phyloP scores from a whole-genome alignment of 2,888 invertebrate species.

The Epistrophe grossulariae region DNA sequence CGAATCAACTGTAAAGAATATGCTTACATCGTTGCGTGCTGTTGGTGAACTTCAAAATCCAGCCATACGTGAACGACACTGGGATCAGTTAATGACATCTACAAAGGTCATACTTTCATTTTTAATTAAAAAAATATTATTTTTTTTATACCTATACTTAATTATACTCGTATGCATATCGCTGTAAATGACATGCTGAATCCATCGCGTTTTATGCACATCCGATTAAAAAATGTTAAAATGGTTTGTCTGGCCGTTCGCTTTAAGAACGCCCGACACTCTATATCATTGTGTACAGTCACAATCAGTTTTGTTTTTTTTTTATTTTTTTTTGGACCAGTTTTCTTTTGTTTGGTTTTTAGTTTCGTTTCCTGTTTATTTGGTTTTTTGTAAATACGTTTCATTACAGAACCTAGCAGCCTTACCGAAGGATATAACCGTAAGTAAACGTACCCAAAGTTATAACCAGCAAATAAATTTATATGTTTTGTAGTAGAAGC shows the following conservation, averaged over 20 bases:
- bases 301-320: conserved; percentile 60
- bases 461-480: conserved; percentile 36
- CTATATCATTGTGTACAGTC: conserved; percentile 66
- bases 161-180: conserved; percentile 8
- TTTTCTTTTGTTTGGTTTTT: conserved; percentile 21
- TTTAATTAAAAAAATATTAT: conserved; percentile 16
- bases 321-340: conserved; percentile 32
- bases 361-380: conserved; percentile 44
- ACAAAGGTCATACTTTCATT: conserved; percentile 89
- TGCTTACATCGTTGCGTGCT: conserved; percentile 96
- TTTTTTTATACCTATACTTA: conserved; percentile 4
- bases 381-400: conserved; percentile 82
- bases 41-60: conserved; percentile 98
- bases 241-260: conserved; percentile 7
- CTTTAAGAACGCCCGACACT: conserved; percentile 10
- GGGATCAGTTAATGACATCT: conserved; percentile 98
- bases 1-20: conserved; percentile 97
- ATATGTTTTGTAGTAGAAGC: conserved; percentile 7
- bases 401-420: conserved; percentile 92
- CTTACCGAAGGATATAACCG: conserved; percentile 91
- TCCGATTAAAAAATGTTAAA: conserved; percentile 28
- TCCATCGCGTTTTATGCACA: conserved; percentile 55
- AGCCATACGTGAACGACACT: conserved; percentile 97
- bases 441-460: conserved; percentile 84
- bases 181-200: conserved; percentile 69